These are phyloP conservation scores for Cantharis rufa DNA, from an alignment of 2,888 invertebrate genomes.

Conservation along the genomic window DNA sequence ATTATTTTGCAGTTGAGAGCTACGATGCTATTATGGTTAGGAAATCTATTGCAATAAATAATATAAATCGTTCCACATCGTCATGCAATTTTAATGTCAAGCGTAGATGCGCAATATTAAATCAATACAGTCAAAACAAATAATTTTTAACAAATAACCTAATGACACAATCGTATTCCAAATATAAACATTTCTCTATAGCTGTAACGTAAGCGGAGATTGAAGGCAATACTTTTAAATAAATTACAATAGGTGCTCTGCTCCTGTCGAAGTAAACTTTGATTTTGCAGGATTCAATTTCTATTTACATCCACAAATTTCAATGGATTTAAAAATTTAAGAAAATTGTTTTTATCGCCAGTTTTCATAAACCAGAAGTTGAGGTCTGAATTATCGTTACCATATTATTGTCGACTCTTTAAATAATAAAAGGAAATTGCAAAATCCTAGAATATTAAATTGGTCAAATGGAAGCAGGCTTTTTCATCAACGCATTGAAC, in stretches of 20 bases:
- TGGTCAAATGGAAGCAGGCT: background rate
- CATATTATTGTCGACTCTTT: no score
- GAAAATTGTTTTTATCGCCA: background rate
- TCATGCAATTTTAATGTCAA: slow-evolving; percentile 2
- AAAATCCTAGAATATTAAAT: no score
- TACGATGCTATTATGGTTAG: background rate
- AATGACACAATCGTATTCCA: background rate
- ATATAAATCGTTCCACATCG: slow-evolving; percentile 4
- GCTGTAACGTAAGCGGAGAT: no score
- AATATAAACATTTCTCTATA: background rate
- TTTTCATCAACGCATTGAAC: background rate
- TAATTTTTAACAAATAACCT: background rate
- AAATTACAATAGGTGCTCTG: background rate
- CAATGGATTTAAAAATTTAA: background rate
- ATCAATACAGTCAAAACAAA: background rate
- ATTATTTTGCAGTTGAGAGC: slow-evolving; percentile 1
- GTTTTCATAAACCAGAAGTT: background rate
- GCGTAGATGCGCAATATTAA: background rate
- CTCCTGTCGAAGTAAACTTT: background rate
- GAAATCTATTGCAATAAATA: slow-evolving; percentile 2
- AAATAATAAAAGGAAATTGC: no score
- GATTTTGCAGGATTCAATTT: background rate
- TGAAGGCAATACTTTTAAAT: background rate
- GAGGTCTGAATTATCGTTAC: no score
- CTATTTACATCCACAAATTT: background rate